Conservation (phyloP, 2,113 vertebrate genomes). For the Anseranas semipalmata region DNA sequence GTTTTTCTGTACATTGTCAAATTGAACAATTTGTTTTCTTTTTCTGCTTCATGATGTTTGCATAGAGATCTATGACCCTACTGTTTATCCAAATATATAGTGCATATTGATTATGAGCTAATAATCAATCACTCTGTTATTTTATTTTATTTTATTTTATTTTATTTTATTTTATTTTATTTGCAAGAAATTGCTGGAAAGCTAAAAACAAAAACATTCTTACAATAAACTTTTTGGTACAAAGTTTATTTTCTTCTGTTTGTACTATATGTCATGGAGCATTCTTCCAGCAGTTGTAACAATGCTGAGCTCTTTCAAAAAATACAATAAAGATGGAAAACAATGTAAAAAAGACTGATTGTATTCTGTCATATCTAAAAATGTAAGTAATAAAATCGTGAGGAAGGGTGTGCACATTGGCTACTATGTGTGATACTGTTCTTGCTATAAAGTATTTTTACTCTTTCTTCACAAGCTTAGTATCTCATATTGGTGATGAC, state of each 20-base stretch:
- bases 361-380: slow-evolving; percentile 5
- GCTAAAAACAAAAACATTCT: not conserved
- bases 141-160: not conserved
- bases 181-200: not conserved
- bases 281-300: not conserved
- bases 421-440: not conserved
- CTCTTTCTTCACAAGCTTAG: not conserved
- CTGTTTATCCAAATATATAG: not conserved
- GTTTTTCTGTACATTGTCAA: not conserved
- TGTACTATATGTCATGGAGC: not conserved
- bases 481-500: not conserved
- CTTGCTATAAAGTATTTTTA: not conserved
- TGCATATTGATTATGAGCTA: not conserved
- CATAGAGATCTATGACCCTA: not conserved
- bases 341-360: not conserved
- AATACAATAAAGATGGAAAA: slow-evolving; percentile 27
- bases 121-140: not conserved
- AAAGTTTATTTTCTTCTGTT: not conserved
- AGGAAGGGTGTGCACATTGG: not conserved
- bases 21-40: not conserved
- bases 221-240: not conserved
- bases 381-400: not conserved
- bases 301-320: not conserved
- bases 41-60: not conserved
- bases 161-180: not conserved